Base-by-base conservation (phyloP, 2,888 invertebrate species). In the Mechanitis messenoides region DNA sequence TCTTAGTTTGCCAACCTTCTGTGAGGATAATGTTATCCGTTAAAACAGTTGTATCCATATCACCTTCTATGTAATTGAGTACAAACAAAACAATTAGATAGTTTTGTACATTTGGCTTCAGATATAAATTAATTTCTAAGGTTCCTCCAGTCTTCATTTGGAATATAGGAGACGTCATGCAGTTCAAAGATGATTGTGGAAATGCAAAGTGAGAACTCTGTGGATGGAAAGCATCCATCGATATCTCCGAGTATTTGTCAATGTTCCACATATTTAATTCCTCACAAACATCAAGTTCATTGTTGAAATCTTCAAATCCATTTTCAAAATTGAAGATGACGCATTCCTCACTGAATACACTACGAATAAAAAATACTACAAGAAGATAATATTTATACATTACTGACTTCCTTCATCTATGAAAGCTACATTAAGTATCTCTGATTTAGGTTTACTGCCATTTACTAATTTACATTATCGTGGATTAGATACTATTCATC, bases 271-370 rank as follows among this genome's bases (percentile, higher is more conserved):
- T 64, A 12, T 66, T 55, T 55, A 72, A 71, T 7, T 67, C 54
- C 4, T 28, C 61, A 62, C 81, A 81, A 6, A 75, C 47, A 4
- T 74, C 70, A 46, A 61, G 65, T 68, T 70, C 56, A 59, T 59
- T 53, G n/a, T 12, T 62, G 45, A 62, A 58, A 2, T 66, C 64
- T 3, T 73, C 68, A 33, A 70, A 77, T 5, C 68, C 68, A 33
- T 75, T 71, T 63, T 78, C 79, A 58, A 83, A 83, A 47, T 73
- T 71, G 61, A 76, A 78, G 58, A 69, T 74, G 28, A 78, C 72
- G 66, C 84, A 83, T 53, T 67, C 58, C 9, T 71, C 62, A 53
- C 63, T 60, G 6, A 57, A 33, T 33, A 65, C 64, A 58, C 61
- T 60, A 31, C 55, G 50, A 61, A 56, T 55, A 7, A 69, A 11